phyloP scores from a whole-genome alignment of 1,140 invertebrate genomes.

The Kradibia gibbosae region DNA sequence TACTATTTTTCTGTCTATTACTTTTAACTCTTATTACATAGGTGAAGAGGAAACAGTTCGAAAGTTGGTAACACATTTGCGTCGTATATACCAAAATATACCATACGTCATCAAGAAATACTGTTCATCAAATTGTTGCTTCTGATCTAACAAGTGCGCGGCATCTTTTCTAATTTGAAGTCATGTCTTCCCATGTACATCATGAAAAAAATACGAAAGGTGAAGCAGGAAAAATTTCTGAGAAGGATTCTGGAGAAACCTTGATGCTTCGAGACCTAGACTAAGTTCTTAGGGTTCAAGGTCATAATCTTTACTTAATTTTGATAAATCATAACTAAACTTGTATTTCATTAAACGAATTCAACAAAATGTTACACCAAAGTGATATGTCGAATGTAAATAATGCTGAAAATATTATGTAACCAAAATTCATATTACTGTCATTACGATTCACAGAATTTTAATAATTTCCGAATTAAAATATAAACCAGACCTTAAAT shows the following conservation, averaged over 20 bases:
- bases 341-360: constrained; percentile 1
- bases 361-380: not conserved
- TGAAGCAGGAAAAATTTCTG: not conserved
- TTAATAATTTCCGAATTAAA: no score
- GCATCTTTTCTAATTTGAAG: constrained; percentile 38
- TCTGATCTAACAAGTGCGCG: constrained; percentile 11
- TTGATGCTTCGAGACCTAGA: not conserved
- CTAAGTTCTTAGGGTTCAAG: not conserved
- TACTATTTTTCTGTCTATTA: constrained; percentile 30
- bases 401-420: not conserved
- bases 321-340: not conserved
- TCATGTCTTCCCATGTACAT: constrained; percentile 54
- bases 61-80: constrained; percentile 28
- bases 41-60: constrained; percentile 21
- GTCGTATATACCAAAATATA: no score
- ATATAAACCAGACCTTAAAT: no score
- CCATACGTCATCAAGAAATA: not conserved
- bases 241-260: constrained; percentile 13
- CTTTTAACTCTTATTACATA: constrained; percentile 50
- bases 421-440: not conserved
- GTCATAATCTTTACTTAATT: constrained; percentile 15
- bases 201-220: not conserved
- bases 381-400: not conserved
- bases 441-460: not conserved
- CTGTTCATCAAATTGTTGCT: not conserved